These are phyloP conservation scores for Melangyna quadrimaculata DNA, from an alignment of 2,888 invertebrate species.

Conservation along the genomic window DNA sequence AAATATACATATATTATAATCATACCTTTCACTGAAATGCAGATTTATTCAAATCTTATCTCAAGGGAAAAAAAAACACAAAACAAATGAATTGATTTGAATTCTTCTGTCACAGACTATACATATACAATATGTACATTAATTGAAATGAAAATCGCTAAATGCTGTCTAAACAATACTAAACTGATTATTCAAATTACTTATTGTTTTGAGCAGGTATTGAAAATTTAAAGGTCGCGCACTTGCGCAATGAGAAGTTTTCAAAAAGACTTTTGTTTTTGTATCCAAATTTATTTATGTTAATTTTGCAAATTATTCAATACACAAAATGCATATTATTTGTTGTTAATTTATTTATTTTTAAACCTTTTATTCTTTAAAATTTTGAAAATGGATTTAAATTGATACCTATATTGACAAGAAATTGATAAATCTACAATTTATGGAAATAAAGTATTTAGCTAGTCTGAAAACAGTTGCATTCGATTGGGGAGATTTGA, in stretches of 20 bases:
- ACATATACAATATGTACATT: not conserved
- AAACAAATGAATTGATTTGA: not conserved
- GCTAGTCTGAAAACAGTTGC: too few species aligned
- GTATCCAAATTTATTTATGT: not conserved
- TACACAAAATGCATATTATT: too few species aligned
- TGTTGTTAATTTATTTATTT: too few species aligned
- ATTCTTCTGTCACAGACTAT: not conserved
- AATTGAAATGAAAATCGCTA: not conserved
- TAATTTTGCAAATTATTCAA: not conserved
- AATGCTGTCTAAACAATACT: not conserved
- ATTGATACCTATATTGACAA: too few species aligned
- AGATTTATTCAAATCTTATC: conserved; percentile 28
- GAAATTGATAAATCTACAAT: too few species aligned
- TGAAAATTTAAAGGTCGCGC: not conserved
- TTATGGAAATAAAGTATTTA: too few species aligned
- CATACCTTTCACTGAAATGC: not conserved
- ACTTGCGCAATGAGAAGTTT: not conserved
- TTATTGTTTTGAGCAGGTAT: not conserved
- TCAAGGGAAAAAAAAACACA: conserved; percentile 1
- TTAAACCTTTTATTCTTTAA: too few species aligned
- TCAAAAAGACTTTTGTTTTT: not conserved
- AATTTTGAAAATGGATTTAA: too few species aligned
- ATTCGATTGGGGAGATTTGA: too few species aligned
- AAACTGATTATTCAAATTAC: not conserved
- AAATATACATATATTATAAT: too few species aligned